Conservation (phyloP, 2,797 vertebrate genomes). For the Esox lucius region DNA sequence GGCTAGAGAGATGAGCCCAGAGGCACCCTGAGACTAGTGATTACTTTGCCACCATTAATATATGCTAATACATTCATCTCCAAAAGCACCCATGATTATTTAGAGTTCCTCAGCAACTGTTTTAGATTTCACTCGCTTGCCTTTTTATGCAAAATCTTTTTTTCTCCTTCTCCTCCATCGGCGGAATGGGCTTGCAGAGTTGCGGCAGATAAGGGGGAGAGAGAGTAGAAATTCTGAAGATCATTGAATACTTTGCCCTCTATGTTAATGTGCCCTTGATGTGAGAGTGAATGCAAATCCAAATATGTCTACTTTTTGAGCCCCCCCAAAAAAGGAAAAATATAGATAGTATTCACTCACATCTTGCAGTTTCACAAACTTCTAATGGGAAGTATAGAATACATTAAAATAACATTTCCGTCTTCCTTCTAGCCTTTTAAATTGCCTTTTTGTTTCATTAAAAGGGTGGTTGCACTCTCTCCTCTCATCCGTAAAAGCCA, state of each 20-base stretch:
- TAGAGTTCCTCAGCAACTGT: constrained; percentile 80
- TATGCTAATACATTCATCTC: constrained; percentile 83
- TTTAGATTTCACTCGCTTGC: constrained; percentile 78
- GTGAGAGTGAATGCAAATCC: constrained; percentile 76
- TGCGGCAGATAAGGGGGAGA: constrained; percentile 67
- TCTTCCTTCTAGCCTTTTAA: constrained; percentile 55
- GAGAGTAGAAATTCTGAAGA: constrained; percentile 62
- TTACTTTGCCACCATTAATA: constrained; percentile 76
- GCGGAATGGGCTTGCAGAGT: constrained; percentile 54
- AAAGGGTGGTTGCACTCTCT: constrained; percentile 46
- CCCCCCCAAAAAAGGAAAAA: constrained; percentile 38
- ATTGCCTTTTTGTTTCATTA: constrained; percentile 62
- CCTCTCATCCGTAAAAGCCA: constrained; percentile 50
- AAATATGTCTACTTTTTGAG: constrained; percentile 55
- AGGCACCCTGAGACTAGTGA: constrained; percentile 71
- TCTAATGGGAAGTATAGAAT: constrained; percentile 60
- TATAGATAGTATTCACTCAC: constrained; percentile 18
- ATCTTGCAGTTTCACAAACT: constrained; percentile 70
- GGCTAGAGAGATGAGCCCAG: constrained; percentile 36
- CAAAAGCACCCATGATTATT: constrained; percentile 80
- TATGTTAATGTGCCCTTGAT: constrained; percentile 79
- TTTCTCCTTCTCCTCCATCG: constrained; percentile 44
- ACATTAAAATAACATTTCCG: constrained; percentile 56
- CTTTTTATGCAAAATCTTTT: constrained; percentile 77
- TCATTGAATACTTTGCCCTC: constrained; percentile 71